Evolutionary conservation across 1,140 invertebrate genomes (phyloP), one percentile per base, ranked within the genome.

Genomic region (Orchesella cincta): DNA sequence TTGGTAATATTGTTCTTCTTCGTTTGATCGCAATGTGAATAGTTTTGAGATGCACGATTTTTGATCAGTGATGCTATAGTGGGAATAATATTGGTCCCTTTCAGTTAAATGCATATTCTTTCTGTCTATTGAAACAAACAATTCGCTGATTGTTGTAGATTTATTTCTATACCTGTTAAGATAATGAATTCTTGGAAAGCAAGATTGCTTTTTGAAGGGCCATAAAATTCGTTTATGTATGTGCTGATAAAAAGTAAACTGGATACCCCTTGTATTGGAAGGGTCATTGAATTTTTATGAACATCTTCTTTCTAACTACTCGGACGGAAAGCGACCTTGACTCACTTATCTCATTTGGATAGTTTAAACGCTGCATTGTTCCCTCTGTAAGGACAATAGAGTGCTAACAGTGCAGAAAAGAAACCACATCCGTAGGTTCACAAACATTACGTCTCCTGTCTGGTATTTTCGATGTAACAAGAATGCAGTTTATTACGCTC

Each of bases 221-320:
- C 8, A 62, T 28, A 62, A 12, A 12, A 46, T 8, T 46, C 8
- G 8, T 46, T 46, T 46, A 46, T 46, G 39, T 20, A 8, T 12
- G 20, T 46, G 8, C 20, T 46, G 39, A 46, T 8, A 20, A 12
- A 46, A 46, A 46, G 39, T 12, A 46, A 46, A 12, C 20, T 46
- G 20, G 39, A 46, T 20, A 20, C 20, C 39, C 39, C 8, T 46
- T 46, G 8, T 8, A 46, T 20, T 46, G 12, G 54, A 5, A 62
- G 3, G 54, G 54, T 20, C 39, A 46, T 20, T 62, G 16, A 28
- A 28, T 62, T 62, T 12, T 62, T 62, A 18, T 62, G 16, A 62
- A 26, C 23, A n/a, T 67, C 62, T 31, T 67, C 62, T 33, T 33
- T 67, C 62, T 67, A 67, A 67, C 33, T 67, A 67, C 62, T 67